phyloP scores from a whole-genome alignment of 1,140 invertebrate genomes.

The Neuroterus valhalla region DNA sequence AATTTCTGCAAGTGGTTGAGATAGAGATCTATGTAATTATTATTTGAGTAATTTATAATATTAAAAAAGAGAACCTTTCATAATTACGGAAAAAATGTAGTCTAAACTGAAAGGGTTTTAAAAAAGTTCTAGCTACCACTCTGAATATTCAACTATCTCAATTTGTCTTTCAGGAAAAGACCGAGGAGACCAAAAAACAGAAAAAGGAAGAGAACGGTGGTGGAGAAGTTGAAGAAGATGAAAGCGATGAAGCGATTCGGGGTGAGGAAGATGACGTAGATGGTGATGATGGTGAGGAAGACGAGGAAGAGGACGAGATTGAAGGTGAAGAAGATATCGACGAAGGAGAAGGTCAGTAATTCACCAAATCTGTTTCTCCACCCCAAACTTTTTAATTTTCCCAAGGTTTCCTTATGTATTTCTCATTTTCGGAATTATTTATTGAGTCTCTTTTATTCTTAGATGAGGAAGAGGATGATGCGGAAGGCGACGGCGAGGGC shows the following conservation, averaged over 20 bases:
- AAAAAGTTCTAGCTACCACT: not conserved
- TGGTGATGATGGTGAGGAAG: slow-evolving; percentile 79
- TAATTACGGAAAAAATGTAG: no score
- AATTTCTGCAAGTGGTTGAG: no score
- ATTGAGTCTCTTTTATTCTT: slow-evolving; percentile 64
- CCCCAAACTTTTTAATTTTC: no score
- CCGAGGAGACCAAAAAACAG: slow-evolving; percentile 84
- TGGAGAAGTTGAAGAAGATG: slow-evolving; percentile 78
- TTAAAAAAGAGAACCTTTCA: no score
- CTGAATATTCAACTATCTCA: not conserved
- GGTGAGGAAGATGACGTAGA: slow-evolving; percentile 78
- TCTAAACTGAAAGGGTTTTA: not conserved
- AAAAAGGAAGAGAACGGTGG: slow-evolving; percentile 86
- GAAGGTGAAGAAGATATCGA: slow-evolving; percentile 66
- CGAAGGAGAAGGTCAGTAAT: not conserved
- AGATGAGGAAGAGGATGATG: slow-evolving; percentile 78
- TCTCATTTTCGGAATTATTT: not conserved
- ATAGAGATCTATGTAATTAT: no score
- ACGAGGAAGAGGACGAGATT: slow-evolving; percentile 82
- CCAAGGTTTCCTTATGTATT: no score
- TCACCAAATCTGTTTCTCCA: not conserved
- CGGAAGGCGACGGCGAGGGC: slow-evolving; percentile 78
- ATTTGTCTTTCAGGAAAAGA: slow-evolving; percentile 79
- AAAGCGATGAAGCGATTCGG: slow-evolving; percentile 80
- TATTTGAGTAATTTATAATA: no score